Conservation (phyloP, 2,797 vertebrate genomes). For the Fundulus diaphanus region DNA sequence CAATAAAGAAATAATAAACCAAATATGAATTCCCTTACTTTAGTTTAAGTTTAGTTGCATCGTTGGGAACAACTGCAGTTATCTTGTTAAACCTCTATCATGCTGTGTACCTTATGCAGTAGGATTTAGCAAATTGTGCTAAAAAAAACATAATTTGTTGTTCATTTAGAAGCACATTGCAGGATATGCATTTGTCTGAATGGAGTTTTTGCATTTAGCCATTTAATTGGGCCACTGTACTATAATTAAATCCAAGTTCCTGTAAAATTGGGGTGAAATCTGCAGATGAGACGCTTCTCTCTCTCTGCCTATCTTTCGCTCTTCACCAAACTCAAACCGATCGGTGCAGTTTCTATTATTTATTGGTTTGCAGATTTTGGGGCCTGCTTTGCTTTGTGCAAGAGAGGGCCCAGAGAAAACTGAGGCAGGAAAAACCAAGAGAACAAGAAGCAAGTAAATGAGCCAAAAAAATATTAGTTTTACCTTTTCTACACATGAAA, state of each 20-base stretch:
- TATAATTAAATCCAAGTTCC: not conserved
- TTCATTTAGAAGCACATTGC: not conserved
- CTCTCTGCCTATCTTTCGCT: not conserved
- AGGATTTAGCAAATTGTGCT: not conserved
- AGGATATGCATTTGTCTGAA: not conserved
- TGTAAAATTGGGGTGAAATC: not conserved
- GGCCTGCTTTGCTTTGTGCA: slow-evolving; percentile 1
- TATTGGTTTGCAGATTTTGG: slow-evolving; percentile 1
- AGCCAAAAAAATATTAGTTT: slow-evolving; percentile 60
- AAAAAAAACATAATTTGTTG: not conserved
- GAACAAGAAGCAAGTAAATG: slow-evolving; percentile 6
- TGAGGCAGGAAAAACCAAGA: slow-evolving; percentile 5
- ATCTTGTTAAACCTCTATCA: not conserved
- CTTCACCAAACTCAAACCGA: not conserved
- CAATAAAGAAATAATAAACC: too few relatives aligned
- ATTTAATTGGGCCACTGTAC: not conserved
- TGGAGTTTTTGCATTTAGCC: not conserved
- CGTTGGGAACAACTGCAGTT: not conserved
- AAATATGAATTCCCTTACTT: too few relatives aligned
- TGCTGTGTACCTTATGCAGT: not conserved
- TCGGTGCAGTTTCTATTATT: not conserved
- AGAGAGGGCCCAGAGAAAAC: slow-evolving; percentile 30
- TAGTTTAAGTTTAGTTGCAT: not conserved
- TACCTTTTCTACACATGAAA: slow-evolving; percentile 67
- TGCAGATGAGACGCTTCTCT: not conserved